Base-by-base conservation (phyloP, 2,888 invertebrate genomes). In the Drosophila suboccidentalis region DNA sequence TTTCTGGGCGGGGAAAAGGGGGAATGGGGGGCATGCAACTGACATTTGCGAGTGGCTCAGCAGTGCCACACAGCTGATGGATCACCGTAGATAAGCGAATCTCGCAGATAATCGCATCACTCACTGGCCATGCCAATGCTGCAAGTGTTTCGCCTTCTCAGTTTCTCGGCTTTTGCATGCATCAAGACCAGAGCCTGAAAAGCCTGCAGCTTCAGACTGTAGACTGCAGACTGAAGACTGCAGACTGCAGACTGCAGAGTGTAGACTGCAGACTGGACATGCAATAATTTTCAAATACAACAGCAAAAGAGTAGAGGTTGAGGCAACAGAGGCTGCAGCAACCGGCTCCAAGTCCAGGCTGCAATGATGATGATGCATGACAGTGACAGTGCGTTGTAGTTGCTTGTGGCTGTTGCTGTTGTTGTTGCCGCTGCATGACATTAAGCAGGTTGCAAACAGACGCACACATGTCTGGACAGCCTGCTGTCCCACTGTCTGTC, bases 71-170 rank as follows among this genome's bases (percentile, higher is more conserved):
- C 82, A 77, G 79, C 90, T 90, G 90, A 90, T 90, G 91, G 90
- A 90, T 90, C 90, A 91, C 90, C 90, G 90, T 90, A 91, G 90
- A 90, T 90, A 90, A 91, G 91, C 88, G 90, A 90, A 89, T 90
- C 90, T 90, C 78, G 88, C 90, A 87, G 81, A 89, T 90, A 90
- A 90, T 90, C 90, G 91, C 90, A 91, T 90, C 90, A 90, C 90
- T 89, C 91, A 87, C 86, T 87, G 90, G 73, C 84, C 65, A 80
- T 73, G 80, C 84, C 74, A 70, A 79, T 82, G 79, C 82, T 68
- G 73, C 85, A 80, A 83, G 82, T 81, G 80, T 78, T 85, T 69
- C 80, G 50, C 81, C 78, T 81, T 77, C 78, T 77, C 82, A 82
- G 78, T 79, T 77, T 77, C 77, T 76, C 77, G 66, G 65, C 77